A percentile compares a stretch with the other conserved stretches of the same genome.
phyloP scores from a whole-genome alignment of 2,888 invertebrate genomes.

The Dioctria linearis region DNA sequence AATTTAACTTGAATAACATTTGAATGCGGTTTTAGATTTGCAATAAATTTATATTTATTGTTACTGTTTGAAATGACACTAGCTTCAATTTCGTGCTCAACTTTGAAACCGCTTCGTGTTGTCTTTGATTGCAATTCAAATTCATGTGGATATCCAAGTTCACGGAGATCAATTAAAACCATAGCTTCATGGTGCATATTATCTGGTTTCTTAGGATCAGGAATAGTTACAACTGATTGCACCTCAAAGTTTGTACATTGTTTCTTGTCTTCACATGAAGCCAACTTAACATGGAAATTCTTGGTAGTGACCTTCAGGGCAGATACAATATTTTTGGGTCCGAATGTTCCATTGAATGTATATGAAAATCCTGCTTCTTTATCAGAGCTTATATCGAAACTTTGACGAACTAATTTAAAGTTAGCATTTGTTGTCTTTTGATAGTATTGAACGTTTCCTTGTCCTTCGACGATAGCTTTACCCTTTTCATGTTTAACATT shows the following conservation, averaged over 20 bases:
- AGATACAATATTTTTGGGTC: conserved; percentile 79
- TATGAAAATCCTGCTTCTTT: conserved; percentile 79
- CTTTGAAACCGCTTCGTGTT: conserved; percentile 74
- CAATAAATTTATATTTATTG: conserved; percentile 80
- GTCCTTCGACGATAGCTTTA: conserved; percentile 82
- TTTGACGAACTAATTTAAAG: conserved; percentile 81
- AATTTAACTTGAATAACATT: conserved; percentile 78
- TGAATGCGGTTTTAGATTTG: conserved; percentile 77
- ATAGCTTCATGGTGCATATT: conserved; percentile 76
- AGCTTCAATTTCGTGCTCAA: conserved; percentile 80
- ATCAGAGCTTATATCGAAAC: conserved; percentile 74
- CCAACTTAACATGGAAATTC: conserved; percentile 79
- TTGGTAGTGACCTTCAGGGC: conserved; percentile 82
- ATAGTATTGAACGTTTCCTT: conserved; percentile 80
- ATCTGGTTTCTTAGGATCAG: conserved; percentile 63
- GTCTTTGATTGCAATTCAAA: conserved; percentile 80
- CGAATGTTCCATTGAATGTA: conserved; percentile 79
- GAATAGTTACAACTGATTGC: conserved; percentile 63
- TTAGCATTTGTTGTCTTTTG: conserved; percentile 80
- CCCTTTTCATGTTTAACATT: conserved; percentile 80
- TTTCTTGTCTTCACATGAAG: conserved; percentile 85
- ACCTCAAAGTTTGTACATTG: conserved; percentile 82
- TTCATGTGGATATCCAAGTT: conserved; percentile 82
- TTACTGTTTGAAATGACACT: conserved; percentile 80
- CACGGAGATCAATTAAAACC: conserved; percentile 80